Base-by-base conservation (phyloP, 2,113 vertebrate species). In the Colaptes auratus region DNA sequence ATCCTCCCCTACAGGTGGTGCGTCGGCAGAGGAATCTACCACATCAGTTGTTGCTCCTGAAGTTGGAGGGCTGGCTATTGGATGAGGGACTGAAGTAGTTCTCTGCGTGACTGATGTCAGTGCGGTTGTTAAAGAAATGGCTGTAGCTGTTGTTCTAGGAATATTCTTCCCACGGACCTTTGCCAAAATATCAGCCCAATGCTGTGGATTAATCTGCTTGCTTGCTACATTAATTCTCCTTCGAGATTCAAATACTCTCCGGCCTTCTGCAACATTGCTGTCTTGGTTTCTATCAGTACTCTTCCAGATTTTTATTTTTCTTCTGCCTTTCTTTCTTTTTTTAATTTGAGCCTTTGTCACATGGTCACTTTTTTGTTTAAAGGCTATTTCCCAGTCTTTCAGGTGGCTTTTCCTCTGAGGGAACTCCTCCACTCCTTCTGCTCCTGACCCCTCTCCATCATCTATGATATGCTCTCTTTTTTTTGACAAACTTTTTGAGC, bases 101-200 rank as follows among this genome's bases (percentile, higher is more conserved):
- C 86, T 80, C 5, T 59, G 39, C 6, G 35, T 13, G 23, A 28
- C 6, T 7, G 85, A 42, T 2, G 94, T 63, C 25, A 65, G 25
- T 4, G 90, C 46, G 63, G 61, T 73, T 67, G 65, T 92, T 79
- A 44, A 56, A 24, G 79, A 24, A 93, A 78, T 18, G 36, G 92
- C 33, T 10, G 92, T 76, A 15, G 86, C 71, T 31, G 93, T 92
- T 5, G 87, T 89, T 94, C 90, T 98, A 14, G 95, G 89, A 90
- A 88, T 9, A 25, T 96, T 98, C 86, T 94, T 98, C 24, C 98
- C 97, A 18, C 99, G 98, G 8, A 99, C 98, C 59, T 98, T 98
- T 35, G 99, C 98, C 85, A 99, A 93, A 96, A 99, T 99, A 31
- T 98, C 97, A 3, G 99, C 99, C 99, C 99, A 99, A 9, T 96